Evolutionary conservation across 1,140 invertebrate genomes (phyloP).

Genomic region (Pseudomyrmex gracilis): DNA sequence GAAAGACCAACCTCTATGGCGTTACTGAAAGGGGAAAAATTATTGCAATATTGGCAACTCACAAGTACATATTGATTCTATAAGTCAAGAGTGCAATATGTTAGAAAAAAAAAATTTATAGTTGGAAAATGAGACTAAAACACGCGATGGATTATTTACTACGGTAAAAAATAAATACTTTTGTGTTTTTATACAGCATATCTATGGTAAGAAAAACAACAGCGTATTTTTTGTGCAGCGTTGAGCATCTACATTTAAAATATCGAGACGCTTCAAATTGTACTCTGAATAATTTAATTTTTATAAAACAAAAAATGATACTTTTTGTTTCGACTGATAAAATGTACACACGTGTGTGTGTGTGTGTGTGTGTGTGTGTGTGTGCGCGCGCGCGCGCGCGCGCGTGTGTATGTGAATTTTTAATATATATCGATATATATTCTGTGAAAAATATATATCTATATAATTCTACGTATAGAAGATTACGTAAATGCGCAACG

Average conservation of each 20-base stretch:
- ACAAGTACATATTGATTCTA: constrained; percentile 72
- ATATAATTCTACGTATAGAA: neutral
- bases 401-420: too few species aligned
- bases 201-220: neutral
- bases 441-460: too few species aligned
- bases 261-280: neutral
- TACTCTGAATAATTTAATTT: too few species aligned
- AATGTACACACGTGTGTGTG: too few species aligned
- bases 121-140: neutral
- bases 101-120: neutral
- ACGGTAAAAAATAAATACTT: neutral
- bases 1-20: constrained; percentile 86
- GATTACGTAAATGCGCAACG: neutral
- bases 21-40: constrained; percentile 84
- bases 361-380: too few species aligned
- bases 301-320: too few species aligned
- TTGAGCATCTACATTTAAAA: constrained; percentile 22
- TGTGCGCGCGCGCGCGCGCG: too few species aligned
- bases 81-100: constrained; percentile 40
- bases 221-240: constrained; percentile 6
- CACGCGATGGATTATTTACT: neutral
- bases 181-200: constrained; percentile 43
- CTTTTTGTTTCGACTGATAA: too few species aligned
- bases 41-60: constrained; percentile 86
- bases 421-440: too few species aligned